Evolutionary conservation across 1,140 invertebrate species (phyloP), one percentile per base, ranked within the genome.

Genomic region (Aphaenogaster ashmeadi): DNA sequence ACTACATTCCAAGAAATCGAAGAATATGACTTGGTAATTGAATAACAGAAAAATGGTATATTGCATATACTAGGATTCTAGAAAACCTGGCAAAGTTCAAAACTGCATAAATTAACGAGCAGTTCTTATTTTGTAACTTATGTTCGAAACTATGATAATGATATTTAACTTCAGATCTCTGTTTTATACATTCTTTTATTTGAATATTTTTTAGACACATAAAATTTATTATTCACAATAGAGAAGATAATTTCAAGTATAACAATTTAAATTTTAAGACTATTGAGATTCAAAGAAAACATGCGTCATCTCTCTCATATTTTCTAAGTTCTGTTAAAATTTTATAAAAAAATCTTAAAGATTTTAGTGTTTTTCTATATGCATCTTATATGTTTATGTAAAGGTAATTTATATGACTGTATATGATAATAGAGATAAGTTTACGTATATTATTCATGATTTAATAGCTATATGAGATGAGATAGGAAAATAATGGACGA

Each of bases 1-100:
- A 56, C 87, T 86, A 93, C 93, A 8, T 95, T 95, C 69, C 79
- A 90, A 27, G 93, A 94, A 83, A 93, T 95, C 44, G 94, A 95
- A 21, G 62, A 94, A 47, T 89, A 92, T 78, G 90, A 94, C 58
- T 90, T 95, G 18, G 3, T 94, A 0, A 89, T 95, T 15, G 94
- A 94, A 60, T 93, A 90, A 91, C n/a, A 2, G 18, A 33, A 64
- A 54, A 15, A 27, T 41, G 11, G 1, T n/a, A 27, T 60, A 44
- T 33, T 18, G 21, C n/a, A 27, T 8, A 77, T 33, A 60, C 1
- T 1, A 62, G 66, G n/a, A 69, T 87, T 60, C 9, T 52, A 72
- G 1, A 54, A 47, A 64, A 41, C 13, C 27, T 74, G 18, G 44
- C 41, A 52, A 36, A 47, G 27, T 84, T 47, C n/a, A 75, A 60